Base-by-base conservation (phyloP, 2,888 invertebrate genomes). In the Ephialtes manifestator region DNA sequence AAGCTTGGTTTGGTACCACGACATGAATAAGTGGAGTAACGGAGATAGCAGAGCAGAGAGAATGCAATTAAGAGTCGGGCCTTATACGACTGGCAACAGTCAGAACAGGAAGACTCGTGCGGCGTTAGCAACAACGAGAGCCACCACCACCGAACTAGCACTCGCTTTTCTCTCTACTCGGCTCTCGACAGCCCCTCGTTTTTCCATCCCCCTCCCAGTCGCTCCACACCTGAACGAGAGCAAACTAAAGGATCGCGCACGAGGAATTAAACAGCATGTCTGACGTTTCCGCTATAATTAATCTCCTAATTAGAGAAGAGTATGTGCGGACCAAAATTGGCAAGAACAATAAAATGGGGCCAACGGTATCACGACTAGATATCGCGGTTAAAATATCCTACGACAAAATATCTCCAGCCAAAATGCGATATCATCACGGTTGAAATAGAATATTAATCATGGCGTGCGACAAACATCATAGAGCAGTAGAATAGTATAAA, bases 261-360 rank as follows among this genome's bases (percentile, higher is more conserved):
- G 75, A 70, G 53, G 72, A 87, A 79, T 84, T 79, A 85, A 86
- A 84, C 78, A 78, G 48, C 72, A 70, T 51, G 67, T 76, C 75
- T 74, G 84, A 86, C 81, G 63, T 78, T 83, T 83, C 78, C 83
- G 75, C 63, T 87, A 85, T 90, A 91, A 90, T 91, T 90, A 89
- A 91, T 90, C 88, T 88, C 78, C 84, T 90, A 90, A 91, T 91
- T 90, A 90, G 86, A 86, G 82, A 83, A 75, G 81, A 85, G 85
- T 81, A 53, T 71, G 65, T 78, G 68, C 80, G 68, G 81, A 68
- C 80, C 87, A 84, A 89, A 90, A 89, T 86, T 88, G 87, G 86
- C 77, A 84, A 82, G 83, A 85, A 85, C 79, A 84, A 84, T 78
- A 84, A 86, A 87, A 88, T 70, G 55, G 18, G 68, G 65, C 55